Conservation (phyloP, 2,888 invertebrate species). For the Ectropis crepuscularia region DNA sequence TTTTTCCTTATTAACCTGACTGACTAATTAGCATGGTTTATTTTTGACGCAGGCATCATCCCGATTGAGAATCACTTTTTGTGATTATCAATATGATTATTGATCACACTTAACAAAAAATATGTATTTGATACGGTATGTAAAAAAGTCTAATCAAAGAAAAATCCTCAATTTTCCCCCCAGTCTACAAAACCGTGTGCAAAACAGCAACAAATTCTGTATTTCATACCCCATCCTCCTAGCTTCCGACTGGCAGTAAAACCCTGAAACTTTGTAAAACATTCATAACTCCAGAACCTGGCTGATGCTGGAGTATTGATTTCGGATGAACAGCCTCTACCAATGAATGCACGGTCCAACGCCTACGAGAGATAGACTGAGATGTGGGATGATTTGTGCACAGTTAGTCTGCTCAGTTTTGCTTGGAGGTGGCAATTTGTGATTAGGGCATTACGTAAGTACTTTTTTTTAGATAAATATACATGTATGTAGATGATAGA, state of each 20-base stretch:
- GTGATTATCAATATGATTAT: too few relatives aligned
- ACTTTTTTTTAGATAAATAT: too few relatives aligned
- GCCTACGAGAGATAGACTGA: constrained; percentile 46
- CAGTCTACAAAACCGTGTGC: background rate
- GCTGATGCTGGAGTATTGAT: constrained; percentile 60
- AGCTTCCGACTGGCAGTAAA: constrained; percentile 36
- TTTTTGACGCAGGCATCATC: too few relatives aligned
- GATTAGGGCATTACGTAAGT: too few relatives aligned
- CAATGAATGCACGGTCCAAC: constrained; percentile 54
- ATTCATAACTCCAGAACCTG: constrained; percentile 57
- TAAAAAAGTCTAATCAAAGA: background rate
- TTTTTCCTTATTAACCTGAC: too few relatives aligned
- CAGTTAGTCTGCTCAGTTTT: constrained; percentile 33
- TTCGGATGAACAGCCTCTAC: constrained; percentile 49
- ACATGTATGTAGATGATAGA: too few relatives aligned
- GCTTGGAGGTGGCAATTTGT: constrained; percentile 33
- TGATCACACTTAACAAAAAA: too few relatives aligned
- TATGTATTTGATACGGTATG: too few relatives aligned
- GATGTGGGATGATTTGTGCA: constrained; percentile 46
- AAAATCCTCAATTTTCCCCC: background rate
- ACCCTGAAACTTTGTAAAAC: constrained; percentile 56
- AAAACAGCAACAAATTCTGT: constrained; percentile 10
- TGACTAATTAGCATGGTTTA: too few relatives aligned
- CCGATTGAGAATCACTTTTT: too few relatives aligned
- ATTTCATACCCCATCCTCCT: constrained; percentile 19